Conservation (phyloP, 2,888 invertebrate species). For the Lepidochrysops patricia region DNA sequence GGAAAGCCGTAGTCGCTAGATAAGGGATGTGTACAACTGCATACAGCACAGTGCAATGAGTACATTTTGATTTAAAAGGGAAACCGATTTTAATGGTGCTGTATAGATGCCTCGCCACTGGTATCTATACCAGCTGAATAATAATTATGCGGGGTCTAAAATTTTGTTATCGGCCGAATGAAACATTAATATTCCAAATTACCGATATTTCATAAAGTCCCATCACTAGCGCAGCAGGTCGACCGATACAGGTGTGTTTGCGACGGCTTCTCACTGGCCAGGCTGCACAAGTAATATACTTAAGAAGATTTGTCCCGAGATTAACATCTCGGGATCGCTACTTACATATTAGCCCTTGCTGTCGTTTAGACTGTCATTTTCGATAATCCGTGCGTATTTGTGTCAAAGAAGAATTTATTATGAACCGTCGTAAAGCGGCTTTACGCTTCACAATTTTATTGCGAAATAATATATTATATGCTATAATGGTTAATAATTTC, state of each 20-base stretch:
- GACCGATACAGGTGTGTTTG: constrained; percentile 65
- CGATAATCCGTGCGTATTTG: constrained; percentile 25
- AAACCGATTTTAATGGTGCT: no score
- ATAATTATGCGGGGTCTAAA: no score
- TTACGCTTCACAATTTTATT: background rate
- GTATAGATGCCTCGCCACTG: no score
- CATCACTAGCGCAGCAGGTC: constrained; percentile 45
- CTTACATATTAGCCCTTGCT: constrained; percentile 22
- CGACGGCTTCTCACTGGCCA: constrained; percentile 53
- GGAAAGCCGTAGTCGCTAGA: no score
- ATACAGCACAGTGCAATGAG: no score
- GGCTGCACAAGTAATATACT: constrained; percentile 30
- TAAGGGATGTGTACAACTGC: no score
- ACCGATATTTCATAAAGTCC: background rate
- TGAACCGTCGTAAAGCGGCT: background rate
- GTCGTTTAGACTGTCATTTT: constrained; percentile 23
- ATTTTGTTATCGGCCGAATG: no score
- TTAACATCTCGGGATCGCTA: constrained; percentile 32
- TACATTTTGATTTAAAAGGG: no score
- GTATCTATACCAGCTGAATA: no score
- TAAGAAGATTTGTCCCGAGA: constrained; percentile 50
- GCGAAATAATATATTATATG: background rate
- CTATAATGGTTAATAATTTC: background rate
- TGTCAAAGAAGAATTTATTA: constrained; percentile 16
- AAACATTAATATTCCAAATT: no score